phyloP scores from a whole-genome alignment of 2,113 vertebrate genomes.

The Entelurus aequoreus region DNA sequence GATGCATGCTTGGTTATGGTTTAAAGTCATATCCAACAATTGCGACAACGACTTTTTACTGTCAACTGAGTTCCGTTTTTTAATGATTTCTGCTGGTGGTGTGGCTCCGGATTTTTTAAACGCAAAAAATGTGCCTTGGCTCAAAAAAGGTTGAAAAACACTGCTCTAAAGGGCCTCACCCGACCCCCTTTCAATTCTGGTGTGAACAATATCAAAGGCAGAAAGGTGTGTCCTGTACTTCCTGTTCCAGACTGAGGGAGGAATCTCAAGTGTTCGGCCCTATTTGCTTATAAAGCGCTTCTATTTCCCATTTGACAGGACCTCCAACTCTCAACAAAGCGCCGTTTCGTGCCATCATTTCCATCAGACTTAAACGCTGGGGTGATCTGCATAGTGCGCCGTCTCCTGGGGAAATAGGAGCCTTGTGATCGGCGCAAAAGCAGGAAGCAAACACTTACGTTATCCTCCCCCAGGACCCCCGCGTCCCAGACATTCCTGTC shows the following conservation, averaged over 20 bases:
- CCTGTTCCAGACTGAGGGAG: not conserved
- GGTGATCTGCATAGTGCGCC: not conserved
- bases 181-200: not conserved
- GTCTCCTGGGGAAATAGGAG: constrained; percentile 11
- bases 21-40: too few relatives aligned
- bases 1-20: too few relatives aligned
- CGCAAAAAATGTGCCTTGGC: too few relatives aligned
- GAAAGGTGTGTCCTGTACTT: not conserved
- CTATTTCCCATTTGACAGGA: not conserved
- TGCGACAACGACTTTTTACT: too few relatives aligned
- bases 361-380: not conserved
- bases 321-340: not conserved
- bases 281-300: too few relatives aligned
- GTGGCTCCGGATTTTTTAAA: too few relatives aligned
- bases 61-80: too few relatives aligned
- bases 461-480: constrained; percentile 10
- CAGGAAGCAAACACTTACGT: constrained; percentile 14
- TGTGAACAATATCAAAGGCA: not conserved
- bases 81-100: too few relatives aligned
- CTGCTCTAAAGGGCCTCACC: not conserved
- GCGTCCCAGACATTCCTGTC: constrained; percentile 24
- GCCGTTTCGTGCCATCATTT: not conserved
- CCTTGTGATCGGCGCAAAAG: constrained; percentile 17
- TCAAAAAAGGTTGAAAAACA: too few relatives aligned
- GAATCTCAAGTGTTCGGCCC: not conserved